A percentile compares a stretch with the other conserved stretches of the same genome.
phyloP scores from a whole-genome alignment of 2,888 invertebrate species.

The Scelioninae gen. 2 region DNA sequence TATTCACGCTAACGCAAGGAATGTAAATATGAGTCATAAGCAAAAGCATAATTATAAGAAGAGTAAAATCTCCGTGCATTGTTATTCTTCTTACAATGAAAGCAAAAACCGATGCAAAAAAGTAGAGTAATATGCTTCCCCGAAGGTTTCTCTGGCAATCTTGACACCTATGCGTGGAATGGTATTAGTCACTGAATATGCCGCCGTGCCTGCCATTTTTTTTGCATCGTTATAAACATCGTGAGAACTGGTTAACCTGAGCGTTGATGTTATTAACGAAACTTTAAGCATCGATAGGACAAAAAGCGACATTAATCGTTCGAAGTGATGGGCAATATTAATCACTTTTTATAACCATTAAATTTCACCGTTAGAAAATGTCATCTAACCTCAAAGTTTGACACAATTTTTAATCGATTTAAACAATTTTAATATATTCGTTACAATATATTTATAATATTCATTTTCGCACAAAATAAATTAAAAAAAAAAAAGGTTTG shows the following conservation, averaged over 20 bases:
- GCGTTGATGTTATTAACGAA: slow-evolving; percentile 16
- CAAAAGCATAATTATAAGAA: slow-evolving; percentile 18
- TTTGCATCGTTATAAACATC: slow-evolving; percentile 35
- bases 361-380: no score
- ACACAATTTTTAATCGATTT: no score
- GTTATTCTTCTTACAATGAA: slow-evolving; percentile 25
- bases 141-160: slow-evolving; percentile 53
- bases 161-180: slow-evolving; percentile 53
- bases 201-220: slow-evolving; percentile 34
- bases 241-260: slow-evolving; percentile 41
- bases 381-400: no score
- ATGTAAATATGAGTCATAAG: slow-evolving; percentile 34
- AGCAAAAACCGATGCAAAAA: slow-evolving; percentile 42
- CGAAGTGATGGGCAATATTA: no score
- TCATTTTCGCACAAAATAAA: not conserved
- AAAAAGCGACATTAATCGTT: no score
- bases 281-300: no score
- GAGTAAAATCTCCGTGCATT: slow-evolving; percentile 43
- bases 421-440: no score
- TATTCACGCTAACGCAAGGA: not conserved
- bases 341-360: slow-evolving; percentile 7
- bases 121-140: slow-evolving; percentile 47
- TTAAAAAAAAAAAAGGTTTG: not conserved
- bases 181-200: slow-evolving; percentile 51
- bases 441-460: not conserved